phyloP scores from a whole-genome alignment of 2,797 vertebrate genomes.

The Cetoscarus ocellatus region DNA sequence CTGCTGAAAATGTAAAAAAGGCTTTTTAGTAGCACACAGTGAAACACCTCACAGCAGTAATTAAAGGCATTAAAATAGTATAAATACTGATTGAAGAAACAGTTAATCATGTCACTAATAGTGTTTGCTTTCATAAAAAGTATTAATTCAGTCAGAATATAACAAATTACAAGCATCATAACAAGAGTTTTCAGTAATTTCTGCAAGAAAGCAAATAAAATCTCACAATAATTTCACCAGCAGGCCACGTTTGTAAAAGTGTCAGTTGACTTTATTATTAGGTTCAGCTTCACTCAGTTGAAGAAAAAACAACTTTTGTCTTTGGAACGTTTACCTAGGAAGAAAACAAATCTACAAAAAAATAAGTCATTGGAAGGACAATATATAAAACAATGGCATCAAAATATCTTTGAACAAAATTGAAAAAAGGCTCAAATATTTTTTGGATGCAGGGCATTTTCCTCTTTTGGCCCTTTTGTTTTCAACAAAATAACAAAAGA shows the following conservation, averaged over 20 bases:
- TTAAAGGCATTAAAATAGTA: too few species aligned
- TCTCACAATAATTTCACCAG: slow-evolving; percentile 35
- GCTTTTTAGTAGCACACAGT: too few species aligned
- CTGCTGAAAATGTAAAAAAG: too few species aligned
- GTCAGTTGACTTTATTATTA: slow-evolving; percentile 87
- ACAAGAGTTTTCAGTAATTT: too few species aligned
- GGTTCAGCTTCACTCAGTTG: slow-evolving; percentile 86
- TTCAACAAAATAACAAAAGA: slow-evolving; percentile 88
- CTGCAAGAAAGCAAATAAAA: background rate
- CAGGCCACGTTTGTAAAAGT: slow-evolving; percentile 72
- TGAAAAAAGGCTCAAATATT: slow-evolving; percentile 86
- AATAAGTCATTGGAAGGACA: slow-evolving; percentile 82
- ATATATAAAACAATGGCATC: slow-evolving; percentile 81
- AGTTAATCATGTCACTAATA: too few species aligned
- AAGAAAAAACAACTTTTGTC: slow-evolving; percentile 85
- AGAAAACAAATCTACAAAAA: slow-evolving; percentile 82
- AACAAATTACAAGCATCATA: too few species aligned
- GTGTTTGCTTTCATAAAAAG: too few species aligned
- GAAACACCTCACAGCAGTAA: too few species aligned
- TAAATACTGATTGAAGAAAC: too few species aligned
- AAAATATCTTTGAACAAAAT: slow-evolving; percentile 81
- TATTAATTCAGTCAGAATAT: too few species aligned
- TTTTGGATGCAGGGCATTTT: slow-evolving; percentile 90
- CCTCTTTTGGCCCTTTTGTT: slow-evolving; percentile 88
- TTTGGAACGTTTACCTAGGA: slow-evolving; percentile 84